Conservation (phyloP, 2,888 invertebrate species). For the Candidula unifasciata region DNA sequence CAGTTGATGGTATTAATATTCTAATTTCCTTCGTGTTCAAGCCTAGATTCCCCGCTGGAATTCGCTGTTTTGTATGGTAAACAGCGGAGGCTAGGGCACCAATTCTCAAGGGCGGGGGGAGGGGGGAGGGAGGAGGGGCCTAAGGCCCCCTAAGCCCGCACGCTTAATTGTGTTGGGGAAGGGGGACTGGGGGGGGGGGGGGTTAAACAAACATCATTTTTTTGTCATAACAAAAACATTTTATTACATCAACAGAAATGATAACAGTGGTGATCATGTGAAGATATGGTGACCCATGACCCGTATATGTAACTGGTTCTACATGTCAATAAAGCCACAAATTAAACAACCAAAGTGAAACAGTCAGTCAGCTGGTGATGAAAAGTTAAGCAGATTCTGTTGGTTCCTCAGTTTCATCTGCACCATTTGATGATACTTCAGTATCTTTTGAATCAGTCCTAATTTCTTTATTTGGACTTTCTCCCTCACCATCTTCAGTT, state of each 20-base stretch:
- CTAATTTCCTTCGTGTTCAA: no score
- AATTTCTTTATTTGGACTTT: constrained; percentile 67
- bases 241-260: constrained; percentile 48
- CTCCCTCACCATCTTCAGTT: constrained; percentile 61
- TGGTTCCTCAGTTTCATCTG: constrained; percentile 32
- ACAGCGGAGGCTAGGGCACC: no score
- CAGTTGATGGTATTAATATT: no score
- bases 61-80: no score
- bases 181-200: no score
- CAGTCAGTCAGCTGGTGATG: background rate
- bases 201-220: no score
- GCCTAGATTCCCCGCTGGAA: no score
- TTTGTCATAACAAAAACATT: constrained; percentile 28
- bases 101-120: no score
- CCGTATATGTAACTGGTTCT: constrained; percentile 28
- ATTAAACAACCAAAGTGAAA: background rate
- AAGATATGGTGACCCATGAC: constrained; percentile 38
- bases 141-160: no score
- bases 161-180: no score
- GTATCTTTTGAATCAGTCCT: constrained; percentile 56
- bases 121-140: no score
- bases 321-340: constrained; percentile 32
- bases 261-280: constrained; percentile 34
- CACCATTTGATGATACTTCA: constrained; percentile 35
- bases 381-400: constrained; percentile 25